A percentile compares a stretch with the other conserved stretches of the same genome.
These are phyloP conservation scores for Zaprionus kolodkinae DNA, from an alignment of 1,140 invertebrate genomes.

Conservation along the genomic window DNA sequence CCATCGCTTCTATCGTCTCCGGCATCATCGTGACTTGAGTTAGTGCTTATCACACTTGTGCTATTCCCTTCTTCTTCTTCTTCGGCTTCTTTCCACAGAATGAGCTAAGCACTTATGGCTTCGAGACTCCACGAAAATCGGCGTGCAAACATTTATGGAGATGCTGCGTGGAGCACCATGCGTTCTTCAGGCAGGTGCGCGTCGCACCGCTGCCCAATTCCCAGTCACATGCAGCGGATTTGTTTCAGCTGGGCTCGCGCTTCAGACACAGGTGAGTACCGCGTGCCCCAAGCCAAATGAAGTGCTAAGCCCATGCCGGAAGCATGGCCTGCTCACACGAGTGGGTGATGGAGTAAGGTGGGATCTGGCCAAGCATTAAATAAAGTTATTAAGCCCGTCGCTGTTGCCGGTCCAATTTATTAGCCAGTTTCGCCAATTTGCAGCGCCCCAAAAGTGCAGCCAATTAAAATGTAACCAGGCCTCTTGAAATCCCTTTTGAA, in stretches of 20 bases:
- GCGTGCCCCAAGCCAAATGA: too few relatives aligned
- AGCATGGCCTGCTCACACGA: constrained; percentile 31
- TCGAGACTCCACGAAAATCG: constrained; percentile 96
- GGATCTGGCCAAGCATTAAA: constrained; percentile 20
- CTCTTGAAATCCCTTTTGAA: constrained; percentile 55
- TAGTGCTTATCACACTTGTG: constrained; percentile 75
- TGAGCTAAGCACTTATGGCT: constrained; percentile 97
- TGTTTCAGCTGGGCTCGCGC: constrained; percentile 90
- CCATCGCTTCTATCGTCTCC: constrained; percentile 42
- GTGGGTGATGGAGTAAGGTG: constrained; percentile 47
- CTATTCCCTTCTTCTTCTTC: constrained; percentile 30
- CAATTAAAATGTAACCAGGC: constrained; percentile 77
- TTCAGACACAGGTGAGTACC: constrained; percentile 88
- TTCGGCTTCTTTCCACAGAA: too few relatives aligned
- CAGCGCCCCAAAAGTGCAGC: constrained; percentile 58
- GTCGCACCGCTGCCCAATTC: constrained; percentile 87
- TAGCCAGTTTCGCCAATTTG: constrained; percentile 51
- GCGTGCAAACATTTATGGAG: constrained; percentile 99
- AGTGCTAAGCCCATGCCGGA: constrained; percentile 64
- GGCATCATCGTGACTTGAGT: constrained; percentile 68
- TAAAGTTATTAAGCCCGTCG: constrained; percentile 42
- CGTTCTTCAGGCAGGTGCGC: constrained; percentile 97
- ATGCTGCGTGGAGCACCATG: constrained; percentile 98
- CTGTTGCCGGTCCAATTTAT: constrained; percentile 26
- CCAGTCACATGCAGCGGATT: constrained; percentile 86